Percentiles rank a stretch among this genome's conserved stretches.
Conservation (phyloP, 2,113 vertebrate genomes). For the Dipodomys spectabilis region DNA sequence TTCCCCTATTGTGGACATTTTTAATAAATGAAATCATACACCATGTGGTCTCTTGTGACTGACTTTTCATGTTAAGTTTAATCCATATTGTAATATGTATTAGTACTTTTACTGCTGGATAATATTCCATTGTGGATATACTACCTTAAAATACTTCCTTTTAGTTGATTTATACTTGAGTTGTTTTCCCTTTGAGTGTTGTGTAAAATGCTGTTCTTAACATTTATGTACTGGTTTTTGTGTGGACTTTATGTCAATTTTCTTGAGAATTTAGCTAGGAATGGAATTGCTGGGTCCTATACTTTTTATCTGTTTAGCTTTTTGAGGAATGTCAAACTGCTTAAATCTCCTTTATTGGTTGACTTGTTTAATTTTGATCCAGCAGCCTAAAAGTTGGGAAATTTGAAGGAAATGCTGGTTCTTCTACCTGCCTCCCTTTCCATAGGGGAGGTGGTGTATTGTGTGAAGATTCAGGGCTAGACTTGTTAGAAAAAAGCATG, state of each 20-base stretch:
- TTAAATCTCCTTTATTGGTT: conserved; percentile 22
- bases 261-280: neutral
- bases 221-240: conserved; percentile 4
- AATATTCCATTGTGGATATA: conserved; percentile 13
- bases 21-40: neutral
- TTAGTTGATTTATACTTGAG: neutral
- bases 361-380: conserved; percentile 48
- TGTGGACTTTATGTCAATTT: neutral
- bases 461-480: neutral
- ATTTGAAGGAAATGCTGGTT: conserved; percentile 17
- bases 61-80: neutral
- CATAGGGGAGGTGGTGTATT: neutral
- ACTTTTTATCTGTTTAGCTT: neutral
- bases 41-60: neutral
- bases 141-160: neutral
- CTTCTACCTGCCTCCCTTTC: neutral
- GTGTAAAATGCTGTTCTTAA: neutral
- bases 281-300: conserved; percentile 15
- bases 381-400: neutral
- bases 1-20: neutral
- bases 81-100: neutral
- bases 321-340: conserved; percentile 33
- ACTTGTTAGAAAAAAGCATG: conserved; percentile 6
- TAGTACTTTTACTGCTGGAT: conserved; percentile 36
- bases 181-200: neutral